A percentile compares a stretch with the other conserved stretches of the same genome.
Conservation (phyloP, 2,888 invertebrate genomes). For the Branchipolynoe longqiensis region DNA sequence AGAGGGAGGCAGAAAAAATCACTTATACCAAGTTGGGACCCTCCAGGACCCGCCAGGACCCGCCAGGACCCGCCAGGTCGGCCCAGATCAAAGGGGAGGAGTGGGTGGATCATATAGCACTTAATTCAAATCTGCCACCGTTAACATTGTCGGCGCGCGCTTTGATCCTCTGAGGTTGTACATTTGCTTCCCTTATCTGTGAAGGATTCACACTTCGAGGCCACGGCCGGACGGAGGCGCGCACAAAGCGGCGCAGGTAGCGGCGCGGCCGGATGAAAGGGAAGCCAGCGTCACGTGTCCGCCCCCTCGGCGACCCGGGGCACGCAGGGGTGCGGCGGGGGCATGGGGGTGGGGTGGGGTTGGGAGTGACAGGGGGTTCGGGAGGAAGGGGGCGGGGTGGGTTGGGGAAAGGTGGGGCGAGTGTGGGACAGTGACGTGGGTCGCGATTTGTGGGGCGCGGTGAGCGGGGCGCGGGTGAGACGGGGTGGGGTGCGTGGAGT, state of each 20-base stretch:
- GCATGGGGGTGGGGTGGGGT: too few species aligned
- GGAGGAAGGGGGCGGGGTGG: too few species aligned
- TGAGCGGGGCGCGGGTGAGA: too few species aligned
- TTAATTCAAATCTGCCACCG: slow-evolving; percentile 54
- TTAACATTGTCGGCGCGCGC: slow-evolving; percentile 21
- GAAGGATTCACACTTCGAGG: slow-evolving; percentile 41
- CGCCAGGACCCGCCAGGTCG: background rate
- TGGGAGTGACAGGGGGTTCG: too few species aligned
- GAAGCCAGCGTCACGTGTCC: background rate
- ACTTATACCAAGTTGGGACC: background rate
- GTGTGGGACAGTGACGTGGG: too few species aligned
- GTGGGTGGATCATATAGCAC: slow-evolving; percentile 40
- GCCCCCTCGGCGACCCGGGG: background rate
- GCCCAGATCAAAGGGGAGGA: slow-evolving; percentile 30
- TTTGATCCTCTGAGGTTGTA: slow-evolving; percentile 49
- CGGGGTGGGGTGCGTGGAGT: too few species aligned
- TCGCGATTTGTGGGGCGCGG: too few species aligned
- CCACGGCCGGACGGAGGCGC: background rate
- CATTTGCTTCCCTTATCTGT: slow-evolving; percentile 51
- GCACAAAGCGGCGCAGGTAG: too few species aligned
- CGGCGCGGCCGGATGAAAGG: slow-evolving; percentile 27
- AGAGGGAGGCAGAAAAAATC: slow-evolving; percentile 26
- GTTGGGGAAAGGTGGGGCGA: too few species aligned
- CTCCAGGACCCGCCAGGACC: too few species aligned
- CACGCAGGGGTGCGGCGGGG: background rate